These are phyloP conservation scores for Cheirogaleus medius DNA, from an alignment of 2,113 vertebrate species.

Conservation along the genomic window DNA sequence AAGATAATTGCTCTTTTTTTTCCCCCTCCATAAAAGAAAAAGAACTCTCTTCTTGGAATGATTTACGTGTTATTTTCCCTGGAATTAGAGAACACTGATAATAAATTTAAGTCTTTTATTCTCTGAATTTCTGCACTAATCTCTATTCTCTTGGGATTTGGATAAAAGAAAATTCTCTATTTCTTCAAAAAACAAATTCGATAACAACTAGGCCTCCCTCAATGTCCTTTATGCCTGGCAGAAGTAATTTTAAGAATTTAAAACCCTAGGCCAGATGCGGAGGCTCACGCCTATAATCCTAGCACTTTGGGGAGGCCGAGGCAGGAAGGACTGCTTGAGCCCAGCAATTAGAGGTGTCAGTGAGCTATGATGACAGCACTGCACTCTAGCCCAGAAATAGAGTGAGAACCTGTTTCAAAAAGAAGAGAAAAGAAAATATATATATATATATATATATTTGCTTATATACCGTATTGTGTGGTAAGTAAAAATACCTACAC, in stretches of 20 bases:
- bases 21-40: not conserved
- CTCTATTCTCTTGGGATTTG: not conserved
- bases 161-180: not conserved
- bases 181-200: constrained; percentile 9
- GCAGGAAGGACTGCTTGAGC: too few relatives aligned
- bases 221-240: not conserved
- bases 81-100: not conserved
- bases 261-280: not conserved
- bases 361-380: too few relatives aligned
- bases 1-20: not conserved
- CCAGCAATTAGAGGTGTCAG: too few relatives aligned
- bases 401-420: too few relatives aligned
- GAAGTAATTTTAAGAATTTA: constrained; percentile 24
- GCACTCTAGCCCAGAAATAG: too few relatives aligned
- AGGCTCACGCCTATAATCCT: too few relatives aligned
- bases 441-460: too few relatives aligned
- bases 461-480: too few relatives aligned
- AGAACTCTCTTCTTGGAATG: constrained; percentile 14
- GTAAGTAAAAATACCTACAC: not conserved
- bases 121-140: not conserved
- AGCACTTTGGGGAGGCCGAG: too few relatives aligned
- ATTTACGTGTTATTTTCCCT: constrained; percentile 36
- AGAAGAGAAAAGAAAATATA: too few relatives aligned
- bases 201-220: not conserved
- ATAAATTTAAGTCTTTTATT: constrained; percentile 29